Conservation (phyloP, 23 tunicate species). For the Clavelina lepadiformis region DNA sequence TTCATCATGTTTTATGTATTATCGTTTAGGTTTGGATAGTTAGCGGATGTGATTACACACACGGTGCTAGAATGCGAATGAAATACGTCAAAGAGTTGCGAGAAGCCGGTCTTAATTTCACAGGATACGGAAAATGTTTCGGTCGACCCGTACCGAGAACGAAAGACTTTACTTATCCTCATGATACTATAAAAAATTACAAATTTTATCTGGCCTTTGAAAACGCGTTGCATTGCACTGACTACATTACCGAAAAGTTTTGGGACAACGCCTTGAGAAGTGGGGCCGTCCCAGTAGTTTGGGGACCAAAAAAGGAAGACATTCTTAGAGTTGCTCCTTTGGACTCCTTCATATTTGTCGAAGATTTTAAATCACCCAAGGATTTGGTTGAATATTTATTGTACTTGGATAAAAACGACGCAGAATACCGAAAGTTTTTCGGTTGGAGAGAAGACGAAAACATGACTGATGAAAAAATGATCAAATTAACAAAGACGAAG, state of each 20-base stretch:
- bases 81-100: slow-evolving; percentile 2
- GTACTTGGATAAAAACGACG: slow-evolving; percentile 2
- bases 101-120: background rate
- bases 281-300: slow-evolving; percentile 17
- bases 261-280: slow-evolving; percentile 12
- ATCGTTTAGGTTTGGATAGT: slow-evolving; percentile 10
- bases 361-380: slow-evolving; percentile 10
- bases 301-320: slow-evolving; percentile 15
- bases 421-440: slow-evolving; percentile 22
- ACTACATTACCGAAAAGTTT: slow-evolving; percentile 30
- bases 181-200: background rate
- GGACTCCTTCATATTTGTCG: slow-evolving; percentile 24
- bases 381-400: slow-evolving; percentile 3
- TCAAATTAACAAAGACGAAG: slow-evolving; percentile 3
- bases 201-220: slow-evolving; percentile 22
- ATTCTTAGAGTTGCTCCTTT: slow-evolving; percentile 10
- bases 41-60: slow-evolving; percentile 3
- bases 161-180: too few species aligned
- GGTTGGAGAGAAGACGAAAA: slow-evolving; percentile 23
- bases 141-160: background rate
- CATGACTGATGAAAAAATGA: slow-evolving; percentile 21
- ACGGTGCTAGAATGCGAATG: slow-evolving; percentile 13
- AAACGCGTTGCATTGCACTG: slow-evolving; percentile 9
- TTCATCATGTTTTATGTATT: too few species aligned
- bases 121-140: slow-evolving; percentile 10